Base-by-base conservation (phyloP, 2,888 invertebrate species). In the Tetragnatha montana region DNA sequence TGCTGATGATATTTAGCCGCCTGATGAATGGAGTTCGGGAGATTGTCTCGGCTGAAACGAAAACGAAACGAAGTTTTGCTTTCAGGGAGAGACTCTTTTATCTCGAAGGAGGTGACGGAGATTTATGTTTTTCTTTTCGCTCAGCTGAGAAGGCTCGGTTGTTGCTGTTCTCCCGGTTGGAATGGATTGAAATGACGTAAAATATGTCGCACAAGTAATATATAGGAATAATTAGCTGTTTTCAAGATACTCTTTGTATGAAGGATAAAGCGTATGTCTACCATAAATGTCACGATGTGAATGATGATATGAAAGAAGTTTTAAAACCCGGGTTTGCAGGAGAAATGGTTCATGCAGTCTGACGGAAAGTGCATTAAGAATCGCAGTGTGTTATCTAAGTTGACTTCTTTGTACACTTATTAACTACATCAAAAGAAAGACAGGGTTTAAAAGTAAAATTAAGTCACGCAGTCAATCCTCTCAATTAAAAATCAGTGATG, bases 21-120 rank as follows among this genome's bases (percentile, higher is more conserved):
- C 75, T 84, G 83, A 83, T 83, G 83, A 76, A 84, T 84, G 83
- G 83, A 60, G 17, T 47, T 69, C 47, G 68, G 60, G 68, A 82
- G 82, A 82, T 82, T 50, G 73, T 78, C 10, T 19, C 10, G 51
- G 21, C 49, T n/a, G 8, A 69, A 51, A 50, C 60, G 82, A 60
- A 69, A 51, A 50, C 60, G 82, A 60, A 82, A 73, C 74, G 82
- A 82, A 82, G 82, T 82, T 82, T 71, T 73, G 82, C 73, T 78
- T 78, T 78, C 51, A 60, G 49, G 19, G n/a, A 51, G 22, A n/a
- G 50, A 51, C 60, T 47, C 47, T 17, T 82, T 82, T 82, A 60
- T 78, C 22, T 78, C 19, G 73, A 22, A 68, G 80, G 80, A 81
- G 75, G 49, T 21, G 21, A 71, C 47, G 75, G 49, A n/a, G 35